Evolutionary conservation across 1,140 invertebrate species (phyloP).

Genomic region (Drepana arcuata): DNA sequence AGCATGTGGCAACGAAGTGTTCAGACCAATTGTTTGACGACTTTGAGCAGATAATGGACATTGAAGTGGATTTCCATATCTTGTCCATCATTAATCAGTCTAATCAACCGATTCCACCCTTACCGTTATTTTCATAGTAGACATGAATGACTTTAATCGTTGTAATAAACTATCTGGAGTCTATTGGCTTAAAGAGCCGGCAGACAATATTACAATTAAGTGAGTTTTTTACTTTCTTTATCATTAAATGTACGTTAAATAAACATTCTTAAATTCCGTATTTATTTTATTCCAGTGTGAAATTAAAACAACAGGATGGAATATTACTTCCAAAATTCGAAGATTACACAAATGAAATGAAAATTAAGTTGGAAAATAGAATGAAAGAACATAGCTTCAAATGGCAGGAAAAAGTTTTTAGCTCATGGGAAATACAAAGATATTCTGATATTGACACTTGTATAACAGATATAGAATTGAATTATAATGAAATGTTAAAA

Average conservation of each 20-base stretch:
- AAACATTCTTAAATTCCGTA: neutral
- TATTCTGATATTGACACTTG: conserved; percentile 43
- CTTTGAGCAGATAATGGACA: too few species aligned
- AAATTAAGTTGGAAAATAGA: conserved; percentile 17
- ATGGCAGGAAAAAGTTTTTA: conserved; percentile 67
- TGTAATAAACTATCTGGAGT: conserved; percentile 40
- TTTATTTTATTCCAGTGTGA: conserved; percentile 40
- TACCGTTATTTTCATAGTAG: too few species aligned
- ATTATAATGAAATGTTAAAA: conserved; percentile 37
- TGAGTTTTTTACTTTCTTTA: conserved; percentile 19
- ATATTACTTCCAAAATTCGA: conserved; percentile 51
- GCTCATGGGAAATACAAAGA: conserved; percentile 34
- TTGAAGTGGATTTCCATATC: too few species aligned
- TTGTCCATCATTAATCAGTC: too few species aligned
- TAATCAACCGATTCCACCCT: too few species aligned
- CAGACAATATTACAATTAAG: conserved; percentile 39
- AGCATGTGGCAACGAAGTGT: too few species aligned
- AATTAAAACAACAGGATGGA: conserved; percentile 40
- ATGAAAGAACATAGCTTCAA: conserved; percentile 40
- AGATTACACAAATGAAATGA: conserved; percentile 28
- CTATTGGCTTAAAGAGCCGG: conserved; percentile 40
- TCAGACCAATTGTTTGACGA: too few species aligned
- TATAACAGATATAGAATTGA: conserved; percentile 32
- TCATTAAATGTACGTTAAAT: conserved; percentile 2
- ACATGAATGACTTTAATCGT: conserved; percentile 46